Evolutionary conservation across 1,140 invertebrate species (phyloP).

Genomic region (Heterodera carotae): DNA sequence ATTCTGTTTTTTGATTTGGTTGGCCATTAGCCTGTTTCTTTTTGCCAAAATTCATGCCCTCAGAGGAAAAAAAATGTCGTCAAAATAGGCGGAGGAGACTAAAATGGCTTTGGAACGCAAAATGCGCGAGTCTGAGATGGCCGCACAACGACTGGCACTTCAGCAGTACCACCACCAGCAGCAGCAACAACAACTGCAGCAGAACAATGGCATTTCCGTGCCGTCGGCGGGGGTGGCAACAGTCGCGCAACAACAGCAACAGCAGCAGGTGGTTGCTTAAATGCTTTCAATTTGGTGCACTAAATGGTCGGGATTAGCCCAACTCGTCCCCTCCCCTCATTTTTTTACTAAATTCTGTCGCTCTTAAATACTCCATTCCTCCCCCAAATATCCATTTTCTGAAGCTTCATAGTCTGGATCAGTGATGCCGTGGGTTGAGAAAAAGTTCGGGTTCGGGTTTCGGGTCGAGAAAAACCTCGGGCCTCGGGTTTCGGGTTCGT

Average conservation of each 20-base stretch:
- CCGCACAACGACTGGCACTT: constrained; percentile 23
- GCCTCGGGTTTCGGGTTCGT: too few relatives aligned
- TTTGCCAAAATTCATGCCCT: background rate
- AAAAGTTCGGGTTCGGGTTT: too few relatives aligned
- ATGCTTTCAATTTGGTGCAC: background rate
- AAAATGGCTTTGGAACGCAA: constrained; percentile 32
- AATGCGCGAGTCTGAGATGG: constrained; percentile 25
- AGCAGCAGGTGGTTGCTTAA: background rate
- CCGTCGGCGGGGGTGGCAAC: background rate
- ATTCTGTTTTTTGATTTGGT: too few relatives aligned
- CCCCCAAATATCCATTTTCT: too few relatives aligned
- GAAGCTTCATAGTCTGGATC: too few relatives aligned
- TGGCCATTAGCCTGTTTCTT: too few relatives aligned
- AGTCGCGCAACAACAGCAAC: background rate
- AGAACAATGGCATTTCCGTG: constrained; percentile 12
- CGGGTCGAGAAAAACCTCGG: too few relatives aligned
- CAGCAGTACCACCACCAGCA: constrained; percentile 17
- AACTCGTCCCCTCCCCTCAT: too few relatives aligned
- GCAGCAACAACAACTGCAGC: constrained; percentile 6
- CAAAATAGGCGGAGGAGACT: constrained; percentile 29
- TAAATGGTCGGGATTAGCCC: too few relatives aligned
- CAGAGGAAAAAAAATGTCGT: background rate
- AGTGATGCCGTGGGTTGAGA: too few relatives aligned
- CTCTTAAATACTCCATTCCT: too few relatives aligned
- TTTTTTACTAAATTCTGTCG: too few relatives aligned